Base-by-base conservation (phyloP, 2,113 vertebrate species). In the Bubo scandiacus region DNA sequence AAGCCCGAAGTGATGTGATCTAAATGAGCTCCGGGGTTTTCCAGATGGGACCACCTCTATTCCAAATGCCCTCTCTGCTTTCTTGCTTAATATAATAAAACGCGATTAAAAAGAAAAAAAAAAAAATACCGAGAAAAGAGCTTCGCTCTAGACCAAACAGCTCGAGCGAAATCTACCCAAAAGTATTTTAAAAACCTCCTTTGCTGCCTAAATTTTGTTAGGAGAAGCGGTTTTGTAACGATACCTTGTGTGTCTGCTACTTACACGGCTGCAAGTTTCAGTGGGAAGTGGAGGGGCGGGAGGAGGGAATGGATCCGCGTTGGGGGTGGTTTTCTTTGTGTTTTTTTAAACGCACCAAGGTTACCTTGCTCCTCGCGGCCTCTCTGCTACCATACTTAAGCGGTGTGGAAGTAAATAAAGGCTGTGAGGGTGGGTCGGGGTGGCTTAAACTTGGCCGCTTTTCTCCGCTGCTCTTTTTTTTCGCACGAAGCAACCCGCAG, bases 21-120 rank as follows among this genome's bases (percentile, higher is more conserved):
- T 98, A 99, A 99, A 99, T 99, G 99, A 99, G 98, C 97, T 99
- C 98, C 95, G 96, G 97, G 98, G 96, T 97, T 98, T 97, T 99
- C 98, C 99, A 99, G 99, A 99, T 99, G 99, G 99, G 99, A 98
- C 99, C 98, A 98, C 95, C 95, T 98, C 97, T 94, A 95, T 98
- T 95, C 78, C 58, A 94, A 95, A 94, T 77, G 93, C 88, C 73
- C 38, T 83, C 47, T 90, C 45, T 40, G 32, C 38, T 98, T 97
- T 95, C 96, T 92, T 92, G 92, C 92, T 88, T 92, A 63, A 55
- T 95, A 93, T 84, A 81, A 91, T 45, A 74, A 75, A 81, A 16
- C 3, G 15, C 10, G 29, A 42, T 47, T 47, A 42, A 2, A 38
- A 36, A 82, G 67, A 43, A 16, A 13, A 67, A 38, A 36, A 36